Base-by-base conservation (phyloP, 2,888 invertebrate genomes). In the Idaea aversata region DNA sequence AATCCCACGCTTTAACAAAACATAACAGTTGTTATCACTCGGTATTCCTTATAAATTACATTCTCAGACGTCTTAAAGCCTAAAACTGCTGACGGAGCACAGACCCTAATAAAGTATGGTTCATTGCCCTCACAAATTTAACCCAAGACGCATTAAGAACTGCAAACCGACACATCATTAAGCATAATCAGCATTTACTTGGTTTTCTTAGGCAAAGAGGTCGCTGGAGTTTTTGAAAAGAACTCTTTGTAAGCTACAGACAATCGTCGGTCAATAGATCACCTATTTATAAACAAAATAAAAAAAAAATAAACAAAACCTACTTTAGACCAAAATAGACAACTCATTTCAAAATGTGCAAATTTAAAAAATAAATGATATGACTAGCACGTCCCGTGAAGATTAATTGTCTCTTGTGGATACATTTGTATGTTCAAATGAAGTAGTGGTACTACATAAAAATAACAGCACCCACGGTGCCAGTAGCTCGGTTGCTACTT, bases 171-270 rank as follows among this genome's bases (percentile, higher is more conserved):
- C 59, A 59, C 59, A 25, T 59, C 59, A 59, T 59, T 59, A 59
- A 59, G 59, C 34, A 59, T 59, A 59, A 59, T 59, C 59, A 59
- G 59, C 59, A 59, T 47, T 47, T 47, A 47, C 47, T 47, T 47
- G 47, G 47, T 47, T 47, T 47, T 47, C 47, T 47, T 47, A 47
- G 47, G 47, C 7, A 13, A 13, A 47, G 47, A 47, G 47, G 47
- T 47, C 47, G 10, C 47, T 47, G 47, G 13, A 47, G 47, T 47
- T 47, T n/a, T 47, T 47, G 3, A 13, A 47, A 47, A 10, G 13
- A 47, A 47, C 36, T 36, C 5, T 47, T 13, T 13, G 13, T 36
- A 47, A 47, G 4, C 7, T 13, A 13, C 13, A 47, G 6, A 47
- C 5, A 1, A 7, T 36, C 1, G 4, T 36, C 10, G 36, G 1